phyloP scores from a whole-genome alignment of 2,888 invertebrate genomes.

The Craniophora ligustri region DNA sequence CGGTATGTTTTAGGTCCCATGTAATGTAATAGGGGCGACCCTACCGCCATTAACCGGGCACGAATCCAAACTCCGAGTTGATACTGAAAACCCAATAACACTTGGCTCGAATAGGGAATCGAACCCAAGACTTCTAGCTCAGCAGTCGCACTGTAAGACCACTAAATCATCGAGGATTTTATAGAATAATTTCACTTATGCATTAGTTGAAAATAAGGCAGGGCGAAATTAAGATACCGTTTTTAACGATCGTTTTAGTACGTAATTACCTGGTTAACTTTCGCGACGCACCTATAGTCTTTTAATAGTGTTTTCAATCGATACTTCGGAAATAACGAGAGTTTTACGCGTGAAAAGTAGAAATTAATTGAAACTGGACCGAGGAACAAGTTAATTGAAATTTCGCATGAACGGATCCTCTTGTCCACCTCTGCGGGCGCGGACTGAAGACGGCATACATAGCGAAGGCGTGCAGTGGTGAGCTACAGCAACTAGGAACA shows the following conservation, averaged over 20 bases:
- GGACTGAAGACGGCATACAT: constrained; percentile 4
- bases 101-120: too few species aligned
- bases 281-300: constrained; percentile 10
- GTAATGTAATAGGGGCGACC: too few species aligned
- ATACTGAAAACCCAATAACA: too few species aligned
- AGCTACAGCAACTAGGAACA: background rate
- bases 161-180: background rate
- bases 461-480: background rate
- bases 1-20: too few species aligned
- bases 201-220: background rate
- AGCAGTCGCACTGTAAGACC: too few species aligned
- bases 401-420: constrained; percentile 15
- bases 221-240: background rate
- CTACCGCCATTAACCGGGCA: too few species aligned
- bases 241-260: background rate
- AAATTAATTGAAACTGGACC: constrained; percentile 44
- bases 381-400: constrained; percentile 51
- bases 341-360: constrained; percentile 37
- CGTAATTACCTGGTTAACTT: constrained; percentile 5
- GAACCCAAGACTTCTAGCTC: too few species aligned
- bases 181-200: too few species aligned
- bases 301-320: too few species aligned
- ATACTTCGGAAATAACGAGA: constrained; percentile 12
- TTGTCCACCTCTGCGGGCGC: background rate
- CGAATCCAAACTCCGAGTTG: too few species aligned